These are phyloP conservation scores for Drosophila asahinai DNA, from an alignment of 1,140 invertebrate genomes.

Conservation along the genomic window DNA sequence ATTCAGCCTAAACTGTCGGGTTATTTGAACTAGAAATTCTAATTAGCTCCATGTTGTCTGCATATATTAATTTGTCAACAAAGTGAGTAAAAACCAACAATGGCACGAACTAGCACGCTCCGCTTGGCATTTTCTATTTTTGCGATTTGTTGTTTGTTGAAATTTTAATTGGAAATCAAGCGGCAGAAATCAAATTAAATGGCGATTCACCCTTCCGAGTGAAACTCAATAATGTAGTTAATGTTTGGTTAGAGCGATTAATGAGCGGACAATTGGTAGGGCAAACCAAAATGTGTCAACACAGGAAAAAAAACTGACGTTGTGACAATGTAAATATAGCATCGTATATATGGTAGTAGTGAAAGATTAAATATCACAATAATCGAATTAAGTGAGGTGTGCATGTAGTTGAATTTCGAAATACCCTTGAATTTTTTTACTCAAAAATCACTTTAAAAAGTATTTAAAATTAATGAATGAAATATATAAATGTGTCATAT, in stretches of 20 bases:
- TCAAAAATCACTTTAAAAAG: background rate
- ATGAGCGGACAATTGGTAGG: conserved; percentile 55
- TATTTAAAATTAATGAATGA: background rate
- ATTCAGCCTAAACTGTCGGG: conserved; percentile 27
- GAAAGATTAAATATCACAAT: conserved; percentile 45
- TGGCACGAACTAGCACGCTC: conserved; percentile 24
- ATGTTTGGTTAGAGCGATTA: conserved; percentile 59
- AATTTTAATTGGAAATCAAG: conserved; percentile 68
- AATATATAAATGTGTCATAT: background rate
- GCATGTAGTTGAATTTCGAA: background rate
- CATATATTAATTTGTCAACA: conserved; percentile 56
- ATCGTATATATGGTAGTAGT: conserved; percentile 18
- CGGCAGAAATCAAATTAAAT: conserved; percentile 66
- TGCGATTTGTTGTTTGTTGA: conserved; percentile 56
- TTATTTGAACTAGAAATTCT: conserved; percentile 55
- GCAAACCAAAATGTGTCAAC: conserved; percentile 60
- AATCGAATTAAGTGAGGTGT: conserved; percentile 25
- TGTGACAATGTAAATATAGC: conserved; percentile 35
- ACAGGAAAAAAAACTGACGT: conserved; percentile 18
- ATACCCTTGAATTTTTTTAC: background rate
- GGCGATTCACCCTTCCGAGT: conserved; percentile 39
- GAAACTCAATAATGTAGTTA: conserved; percentile 51
- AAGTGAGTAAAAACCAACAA: conserved; percentile 53
- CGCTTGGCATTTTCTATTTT: conserved; percentile 28
- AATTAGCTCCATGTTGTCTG: conserved; percentile 58